phyloP scores from a whole-genome alignment of 2,113 vertebrate genomes.

The Lynx canadensis region DNA sequence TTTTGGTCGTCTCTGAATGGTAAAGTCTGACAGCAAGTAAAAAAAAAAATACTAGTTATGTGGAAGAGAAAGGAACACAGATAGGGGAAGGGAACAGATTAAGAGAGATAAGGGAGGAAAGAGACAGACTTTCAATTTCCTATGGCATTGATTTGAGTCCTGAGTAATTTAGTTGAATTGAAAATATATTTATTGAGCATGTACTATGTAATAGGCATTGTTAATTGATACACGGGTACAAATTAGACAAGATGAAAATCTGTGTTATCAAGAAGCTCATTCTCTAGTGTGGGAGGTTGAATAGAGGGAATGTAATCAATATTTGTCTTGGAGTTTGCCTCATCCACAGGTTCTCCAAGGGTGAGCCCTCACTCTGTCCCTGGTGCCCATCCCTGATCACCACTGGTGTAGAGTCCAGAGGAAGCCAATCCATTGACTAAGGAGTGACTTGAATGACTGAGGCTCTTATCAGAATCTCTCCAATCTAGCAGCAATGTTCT shows the following conservation, averaged over 20 bases:
- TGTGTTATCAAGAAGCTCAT: not conserved
- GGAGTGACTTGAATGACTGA: not conserved
- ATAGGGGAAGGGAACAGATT: not conserved
- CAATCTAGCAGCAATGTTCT: not conserved
- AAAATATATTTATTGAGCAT: constrained; percentile 21
- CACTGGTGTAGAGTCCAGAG: not conserved
- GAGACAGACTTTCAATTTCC: not conserved
- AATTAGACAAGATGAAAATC: not conserved
- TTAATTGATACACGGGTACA: not conserved
- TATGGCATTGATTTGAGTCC: constrained; percentile 40
- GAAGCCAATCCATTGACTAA: not conserved
- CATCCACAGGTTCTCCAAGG: not conserved
- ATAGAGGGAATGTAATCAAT: not conserved
- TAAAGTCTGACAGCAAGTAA: constrained; percentile 58
- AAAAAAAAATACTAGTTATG: constrained; percentile 55
- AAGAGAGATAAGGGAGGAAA: not conserved
- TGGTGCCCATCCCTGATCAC: not conserved
- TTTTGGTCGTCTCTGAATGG: constrained; percentile 41
- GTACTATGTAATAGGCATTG: not conserved
- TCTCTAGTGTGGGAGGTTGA: not conserved
- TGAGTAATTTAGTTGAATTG: not conserved
- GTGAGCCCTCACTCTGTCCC: not conserved
- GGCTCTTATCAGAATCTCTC: not conserved
- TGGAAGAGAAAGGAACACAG: not conserved
- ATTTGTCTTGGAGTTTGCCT: not conserved